A percentile compares a stretch with the other conserved stretches of the same genome.
Evolutionary conservation across 2,888 invertebrate genomes (phyloP).

Genomic region (Catonia carolina): DNA sequence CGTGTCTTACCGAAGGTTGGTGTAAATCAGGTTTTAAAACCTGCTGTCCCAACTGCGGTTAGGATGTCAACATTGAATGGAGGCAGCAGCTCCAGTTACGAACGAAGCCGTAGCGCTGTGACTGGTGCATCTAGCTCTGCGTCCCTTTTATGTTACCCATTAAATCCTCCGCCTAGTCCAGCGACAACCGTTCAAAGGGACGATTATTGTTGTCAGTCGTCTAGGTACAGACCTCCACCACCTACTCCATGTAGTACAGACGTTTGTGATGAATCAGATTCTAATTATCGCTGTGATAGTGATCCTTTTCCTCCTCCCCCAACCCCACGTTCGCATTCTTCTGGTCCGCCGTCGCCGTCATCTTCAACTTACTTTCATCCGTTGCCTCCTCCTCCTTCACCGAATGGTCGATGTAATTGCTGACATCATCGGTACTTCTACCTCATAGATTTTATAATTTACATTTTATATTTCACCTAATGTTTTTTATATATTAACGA

Average conservation of each 20-base stretch:
- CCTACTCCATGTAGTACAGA: constrained; percentile 94
- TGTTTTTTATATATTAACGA: too few species aligned
- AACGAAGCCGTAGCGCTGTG: constrained; percentile 62
- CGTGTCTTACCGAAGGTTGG: constrained; percentile 26
- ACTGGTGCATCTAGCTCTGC: constrained; percentile 48
- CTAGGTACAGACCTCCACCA: constrained; percentile 68
- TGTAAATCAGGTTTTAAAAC: constrained; percentile 4
- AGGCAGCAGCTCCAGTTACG: constrained; percentile 52
- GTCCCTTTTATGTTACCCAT: constrained; percentile 58
- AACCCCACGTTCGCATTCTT: constrained; percentile 51
- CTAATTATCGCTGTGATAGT: constrained; percentile 64
- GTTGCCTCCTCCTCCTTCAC: constrained; percentile 79
- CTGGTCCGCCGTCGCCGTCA: constrained; percentile 53
- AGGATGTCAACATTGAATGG: constrained; percentile 60
- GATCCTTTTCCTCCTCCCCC: constrained; percentile 51
- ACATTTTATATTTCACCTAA: too few species aligned
- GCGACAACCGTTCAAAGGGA: constrained; percentile 54
- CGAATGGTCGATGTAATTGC: constrained; percentile 42
- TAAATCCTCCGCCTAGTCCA: constrained; percentile 88
- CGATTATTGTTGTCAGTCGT: constrained; percentile 29
- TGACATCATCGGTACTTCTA: constrained; percentile 8
- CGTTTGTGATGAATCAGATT: constrained; percentile 84
- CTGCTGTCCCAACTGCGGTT: constrained; percentile 40
- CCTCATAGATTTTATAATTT: too few species aligned
- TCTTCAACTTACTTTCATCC: constrained; percentile 75